Conservation (phyloP, 2,797 vertebrate genomes). For the Amblyraja radiata region DNA sequence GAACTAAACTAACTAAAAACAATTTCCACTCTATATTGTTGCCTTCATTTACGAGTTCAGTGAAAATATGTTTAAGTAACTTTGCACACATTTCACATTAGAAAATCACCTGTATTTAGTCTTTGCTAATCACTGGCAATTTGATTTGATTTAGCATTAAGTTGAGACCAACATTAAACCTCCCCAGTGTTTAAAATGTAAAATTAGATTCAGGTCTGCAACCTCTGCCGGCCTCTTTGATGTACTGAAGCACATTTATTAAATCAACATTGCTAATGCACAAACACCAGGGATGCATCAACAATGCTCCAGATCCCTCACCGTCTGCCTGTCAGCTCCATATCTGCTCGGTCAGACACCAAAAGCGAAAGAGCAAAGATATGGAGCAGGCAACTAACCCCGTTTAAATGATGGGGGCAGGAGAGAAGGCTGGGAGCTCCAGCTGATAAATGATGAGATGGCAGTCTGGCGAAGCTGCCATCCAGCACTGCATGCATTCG, state of each 20-base stretch:
- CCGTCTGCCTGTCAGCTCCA: not conserved
- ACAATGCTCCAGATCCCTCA: not conserved
- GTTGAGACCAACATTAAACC: not conserved
- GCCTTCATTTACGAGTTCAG: not conserved
- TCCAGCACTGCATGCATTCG: no score
- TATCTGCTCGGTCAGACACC: not conserved
- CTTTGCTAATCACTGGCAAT: not conserved
- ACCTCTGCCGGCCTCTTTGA: not conserved
- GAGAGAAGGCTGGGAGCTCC: no score
- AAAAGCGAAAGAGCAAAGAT: not conserved
- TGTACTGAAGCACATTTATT: not conserved
- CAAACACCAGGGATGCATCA: not conserved
- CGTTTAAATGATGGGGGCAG: no score
- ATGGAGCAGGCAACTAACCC: not conserved
- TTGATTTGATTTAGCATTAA: not conserved
- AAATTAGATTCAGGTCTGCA: not conserved
- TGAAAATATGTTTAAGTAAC: not conserved
- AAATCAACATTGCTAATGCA: not conserved
- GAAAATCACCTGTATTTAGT: not conserved
- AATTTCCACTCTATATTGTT: not conserved
- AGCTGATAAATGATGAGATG: no score
- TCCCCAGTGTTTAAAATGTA: not conserved
- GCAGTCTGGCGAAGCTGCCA: no score
- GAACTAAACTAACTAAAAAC: no score
- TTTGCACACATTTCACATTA: not conserved